phyloP scores from a whole-genome alignment of 2,113 vertebrate genomes.

The Buteo buteo region DNA sequence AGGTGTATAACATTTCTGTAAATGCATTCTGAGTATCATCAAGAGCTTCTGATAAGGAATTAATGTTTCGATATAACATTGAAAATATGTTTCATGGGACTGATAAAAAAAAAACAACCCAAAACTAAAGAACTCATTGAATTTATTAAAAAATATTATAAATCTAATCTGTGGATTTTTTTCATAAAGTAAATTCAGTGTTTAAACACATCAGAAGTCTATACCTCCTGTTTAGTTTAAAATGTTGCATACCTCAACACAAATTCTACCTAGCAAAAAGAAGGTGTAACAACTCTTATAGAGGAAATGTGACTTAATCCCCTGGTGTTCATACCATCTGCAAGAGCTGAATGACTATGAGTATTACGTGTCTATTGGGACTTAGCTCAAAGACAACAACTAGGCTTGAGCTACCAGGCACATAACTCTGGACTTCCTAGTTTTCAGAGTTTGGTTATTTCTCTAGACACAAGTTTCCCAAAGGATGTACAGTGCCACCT shows the following conservation, averaged over 20 bases:
- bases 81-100: neutral
- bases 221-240: neutral
- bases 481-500: neutral
- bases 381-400: neutral
- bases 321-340: neutral
- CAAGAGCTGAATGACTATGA: neutral
- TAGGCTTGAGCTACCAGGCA: neutral
- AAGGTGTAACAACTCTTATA: neutral
- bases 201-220: neutral
- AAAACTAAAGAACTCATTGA: neutral
- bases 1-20: neutral
- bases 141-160: neutral
- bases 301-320: neutral
- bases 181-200: neutral
- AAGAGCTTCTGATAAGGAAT: neutral
- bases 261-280: neutral
- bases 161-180: neutral
- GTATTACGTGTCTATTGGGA: neutral
- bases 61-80: neutral
- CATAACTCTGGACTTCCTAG: neutral
- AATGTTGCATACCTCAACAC: neutral
- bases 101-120: neutral
- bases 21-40: neutral
- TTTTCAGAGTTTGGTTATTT: neutral
- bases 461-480: neutral